Evolutionary conservation across 2,888 invertebrate genomes (phyloP), one percentile per base, ranked within the genome.

Genomic region (Boloria selene): DNA sequence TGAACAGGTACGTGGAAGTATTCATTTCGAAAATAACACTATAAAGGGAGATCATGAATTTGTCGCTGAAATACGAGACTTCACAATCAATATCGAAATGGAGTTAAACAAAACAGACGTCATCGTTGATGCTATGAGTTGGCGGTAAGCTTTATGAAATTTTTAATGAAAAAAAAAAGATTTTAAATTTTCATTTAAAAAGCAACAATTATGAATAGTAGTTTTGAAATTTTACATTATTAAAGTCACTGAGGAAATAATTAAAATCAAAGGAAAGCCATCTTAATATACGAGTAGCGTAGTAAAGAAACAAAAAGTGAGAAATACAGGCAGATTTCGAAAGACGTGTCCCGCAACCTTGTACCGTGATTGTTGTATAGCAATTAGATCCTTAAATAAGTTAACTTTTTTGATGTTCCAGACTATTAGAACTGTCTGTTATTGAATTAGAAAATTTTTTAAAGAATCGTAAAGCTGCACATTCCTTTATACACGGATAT

Each of bases 11-110:
- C 70, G 70, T 10, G 79, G 79, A 10, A 74, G 64, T 53, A n/a
- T 72, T 58, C 16, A 4, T 7, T 72, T 69, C 26, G 67, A 70
- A 42, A 73, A 72, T 42, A 56, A 68, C 22, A 67, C 69, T 14
- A n/a, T 50, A 4, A 64, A 62, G 63, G 49, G n/a, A 13, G 63
- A 68, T 49, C 55, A 71, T 44, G 60, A 58, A 44, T 87, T 87
- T 67, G 78, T 79, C 14, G 75, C 76, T 18, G 85, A 85, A 73
- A 73, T 88, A 18, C 71, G 49, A 7, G 88, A 88, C 54, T 72
- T 83, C 5, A 66, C 76, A 18, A 73, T 82, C 3, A 72, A 79
- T 45, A 53, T 81, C 1, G 73, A 76, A 54, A 58, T 83, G 3
- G 64, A 73, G 10, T 31, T 77, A 4, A 58, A 70, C 2, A 64